Evolutionary conservation across 2,888 invertebrate species (phyloP).

Genomic region (Muscina levida): DNA sequence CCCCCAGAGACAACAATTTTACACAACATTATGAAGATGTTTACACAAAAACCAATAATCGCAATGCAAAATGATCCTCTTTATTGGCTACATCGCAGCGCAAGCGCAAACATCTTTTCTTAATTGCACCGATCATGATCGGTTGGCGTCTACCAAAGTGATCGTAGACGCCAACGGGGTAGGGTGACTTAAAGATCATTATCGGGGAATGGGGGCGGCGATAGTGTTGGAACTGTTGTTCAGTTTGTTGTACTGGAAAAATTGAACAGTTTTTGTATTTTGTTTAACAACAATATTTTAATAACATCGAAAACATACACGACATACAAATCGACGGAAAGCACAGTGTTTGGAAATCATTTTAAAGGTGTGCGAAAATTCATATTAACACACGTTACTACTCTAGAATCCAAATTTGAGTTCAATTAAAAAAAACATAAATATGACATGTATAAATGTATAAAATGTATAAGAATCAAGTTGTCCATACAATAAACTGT

Average conservation of each 20-base stretch:
- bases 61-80: slow-evolving; percentile 1
- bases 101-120: neutral
- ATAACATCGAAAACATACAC: slow-evolving; percentile 41
- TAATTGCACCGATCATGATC: slow-evolving; percentile 35
- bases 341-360: slow-evolving; percentile 3
- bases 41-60: slow-evolving; percentile 28
- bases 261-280: slow-evolving; percentile 42
- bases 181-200: slow-evolving; percentile 13
- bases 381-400: too few species aligned
- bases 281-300: slow-evolving; percentile 56
- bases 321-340: neutral
- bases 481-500: too few species aligned
- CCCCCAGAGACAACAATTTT: neutral
- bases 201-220: slow-evolving; percentile 2
- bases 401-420: too few species aligned
- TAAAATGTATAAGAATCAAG: too few species aligned
- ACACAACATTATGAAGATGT: slow-evolving; percentile 21
- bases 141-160: slow-evolving; percentile 5
- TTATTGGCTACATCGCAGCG: neutral
- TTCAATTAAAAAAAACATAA: too few species aligned
- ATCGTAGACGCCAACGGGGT: slow-evolving; percentile 1
- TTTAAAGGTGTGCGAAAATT: neutral
- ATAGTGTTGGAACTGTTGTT: slow-evolving; percentile 59
- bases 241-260: slow-evolving; percentile 39
- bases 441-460: too few species aligned